phyloP scores from a whole-genome alignment of 1,140 invertebrate species.

The Asobara japonica region DNA sequence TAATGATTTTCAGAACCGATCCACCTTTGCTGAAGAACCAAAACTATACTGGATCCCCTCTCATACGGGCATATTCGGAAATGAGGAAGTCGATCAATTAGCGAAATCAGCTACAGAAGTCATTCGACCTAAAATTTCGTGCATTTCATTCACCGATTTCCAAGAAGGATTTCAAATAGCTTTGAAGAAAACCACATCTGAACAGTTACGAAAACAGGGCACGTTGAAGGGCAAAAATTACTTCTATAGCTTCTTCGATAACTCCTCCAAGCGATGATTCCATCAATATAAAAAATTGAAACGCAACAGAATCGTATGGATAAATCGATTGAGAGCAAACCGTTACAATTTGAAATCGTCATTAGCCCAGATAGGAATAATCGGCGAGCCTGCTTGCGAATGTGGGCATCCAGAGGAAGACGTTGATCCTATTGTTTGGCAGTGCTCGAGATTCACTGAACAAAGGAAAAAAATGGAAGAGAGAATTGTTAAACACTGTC shows the following conservation, averaged over 20 bases:
- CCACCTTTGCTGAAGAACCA: background rate
- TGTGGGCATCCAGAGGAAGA: background rate
- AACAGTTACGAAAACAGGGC: background rate
- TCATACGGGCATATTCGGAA: background rate
- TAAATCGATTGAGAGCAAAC: background rate
- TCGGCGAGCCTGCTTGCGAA: background rate
- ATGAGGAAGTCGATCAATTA: background rate
- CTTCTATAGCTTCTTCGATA: no score
- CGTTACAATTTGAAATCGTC: background rate
- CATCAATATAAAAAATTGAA: background rate
- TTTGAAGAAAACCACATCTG: background rate
- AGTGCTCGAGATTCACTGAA: background rate
- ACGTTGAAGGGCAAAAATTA: no score
- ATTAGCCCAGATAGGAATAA: background rate
- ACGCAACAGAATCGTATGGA: background rate
- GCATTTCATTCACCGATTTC: background rate
- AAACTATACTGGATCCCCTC: constrained; percentile 15
- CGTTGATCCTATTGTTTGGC: background rate
- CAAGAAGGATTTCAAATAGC: background rate
- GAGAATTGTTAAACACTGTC: background rate
- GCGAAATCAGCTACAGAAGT: background rate
- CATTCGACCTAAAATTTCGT: background rate
- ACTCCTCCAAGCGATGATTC: background rate
- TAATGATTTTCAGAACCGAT: no score
- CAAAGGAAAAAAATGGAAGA: background rate